phyloP scores from a whole-genome alignment of 2,113 vertebrate species.

The Xenopus borealis region DNA sequence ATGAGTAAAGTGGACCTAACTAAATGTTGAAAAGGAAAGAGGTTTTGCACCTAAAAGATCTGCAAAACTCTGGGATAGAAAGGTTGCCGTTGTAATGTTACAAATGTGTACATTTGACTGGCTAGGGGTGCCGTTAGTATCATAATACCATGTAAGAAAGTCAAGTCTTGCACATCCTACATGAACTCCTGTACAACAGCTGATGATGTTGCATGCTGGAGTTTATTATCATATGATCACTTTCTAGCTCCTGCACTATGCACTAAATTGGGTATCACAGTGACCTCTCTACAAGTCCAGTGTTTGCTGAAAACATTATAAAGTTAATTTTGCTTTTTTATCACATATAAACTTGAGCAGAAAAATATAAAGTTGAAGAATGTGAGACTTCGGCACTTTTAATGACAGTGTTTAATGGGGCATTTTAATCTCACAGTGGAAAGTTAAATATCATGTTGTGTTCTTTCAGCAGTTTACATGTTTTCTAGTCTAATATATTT shows the following conservation, averaged over 20 bases:
- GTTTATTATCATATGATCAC: background rate
- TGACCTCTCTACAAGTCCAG: background rate
- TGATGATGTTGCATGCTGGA: too few species aligned
- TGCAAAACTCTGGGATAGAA: too few species aligned
- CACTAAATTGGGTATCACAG: background rate
- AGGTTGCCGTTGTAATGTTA: too few species aligned
- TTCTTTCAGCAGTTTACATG: background rate
- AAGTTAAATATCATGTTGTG: background rate
- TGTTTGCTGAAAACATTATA: background rate
- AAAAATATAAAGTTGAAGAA: background rate
- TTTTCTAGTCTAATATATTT: constrained; percentile 4
- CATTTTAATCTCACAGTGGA: background rate
- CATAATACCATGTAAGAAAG: too few species aligned
- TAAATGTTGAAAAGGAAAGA: too few species aligned
- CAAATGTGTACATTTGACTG: too few species aligned
- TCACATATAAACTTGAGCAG: background rate
- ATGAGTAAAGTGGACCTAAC: too few species aligned
- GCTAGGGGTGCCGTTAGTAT: too few species aligned
- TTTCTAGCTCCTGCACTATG: background rate
- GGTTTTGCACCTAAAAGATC: too few species aligned
- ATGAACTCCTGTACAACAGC: too few species aligned
- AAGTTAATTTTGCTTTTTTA: background rate
- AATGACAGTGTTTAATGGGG: constrained; percentile 15
- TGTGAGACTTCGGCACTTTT: background rate
- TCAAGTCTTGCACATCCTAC: too few species aligned